Evolutionary conservation across 35 echinoderm and acorn worm species (phyloP).

Genomic region (Apostichopus californicus): DNA sequence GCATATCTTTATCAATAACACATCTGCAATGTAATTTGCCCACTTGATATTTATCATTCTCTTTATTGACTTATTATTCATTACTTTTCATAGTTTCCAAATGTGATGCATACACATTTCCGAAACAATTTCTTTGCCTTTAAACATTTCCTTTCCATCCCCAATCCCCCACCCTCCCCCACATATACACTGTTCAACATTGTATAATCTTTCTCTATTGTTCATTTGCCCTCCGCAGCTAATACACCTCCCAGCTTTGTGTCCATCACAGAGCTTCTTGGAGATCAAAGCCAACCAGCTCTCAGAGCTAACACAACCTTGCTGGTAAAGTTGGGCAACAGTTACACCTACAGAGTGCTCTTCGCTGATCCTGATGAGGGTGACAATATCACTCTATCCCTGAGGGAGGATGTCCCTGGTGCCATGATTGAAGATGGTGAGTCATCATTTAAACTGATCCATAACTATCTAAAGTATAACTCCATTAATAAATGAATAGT

Average conservation of each 20-base stretch:
- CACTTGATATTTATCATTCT: too few relatives aligned
- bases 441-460: not conserved
- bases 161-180: too few relatives aligned
- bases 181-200: too few relatives aligned
- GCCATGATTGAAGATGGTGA: conserved; percentile 46
- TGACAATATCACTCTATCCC: conserved; percentile 38
- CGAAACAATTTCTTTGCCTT: too few relatives aligned
- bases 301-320: conserved; percentile 23
- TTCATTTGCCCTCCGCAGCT: not conserved
- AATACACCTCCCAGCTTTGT: conserved; percentile 34
- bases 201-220: not conserved
- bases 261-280: conserved; percentile 29
- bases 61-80: too few relatives aligned
- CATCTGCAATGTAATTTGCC: too few relatives aligned
- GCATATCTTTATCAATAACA: too few relatives aligned
- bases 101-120: too few relatives aligned
- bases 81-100: too few relatives aligned
- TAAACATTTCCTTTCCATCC: too few relatives aligned
- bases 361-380: conserved; percentile 21
- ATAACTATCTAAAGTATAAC: too few relatives aligned
- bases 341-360: conserved; percentile 25
- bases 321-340: conserved; percentile 18
- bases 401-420: conserved; percentile 28
- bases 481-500: too few relatives aligned
- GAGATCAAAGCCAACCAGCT: conserved; percentile 10